These are phyloP conservation scores for Thecocarcelia acutangulata DNA, from an alignment of 2,888 invertebrate genomes.

Conservation along the genomic window DNA sequence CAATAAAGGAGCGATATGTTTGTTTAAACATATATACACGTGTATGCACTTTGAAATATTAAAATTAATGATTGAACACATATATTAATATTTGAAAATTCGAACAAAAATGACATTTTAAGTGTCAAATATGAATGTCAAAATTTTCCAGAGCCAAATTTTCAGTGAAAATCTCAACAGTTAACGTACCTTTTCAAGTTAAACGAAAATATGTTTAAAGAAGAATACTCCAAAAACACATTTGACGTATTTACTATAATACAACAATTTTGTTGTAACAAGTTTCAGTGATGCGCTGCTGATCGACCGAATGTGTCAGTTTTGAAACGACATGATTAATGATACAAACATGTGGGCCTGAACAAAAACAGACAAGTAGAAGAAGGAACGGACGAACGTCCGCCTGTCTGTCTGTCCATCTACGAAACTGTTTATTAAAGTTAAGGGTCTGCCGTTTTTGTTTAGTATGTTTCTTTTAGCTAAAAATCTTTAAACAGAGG, in stretches of 20 bases:
- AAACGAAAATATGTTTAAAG: not conserved
- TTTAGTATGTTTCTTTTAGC: conserved; percentile 34
- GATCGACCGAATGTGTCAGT: conserved; percentile 79
- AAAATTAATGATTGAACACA: too few relatives aligned
- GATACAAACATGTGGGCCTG: conserved; percentile 80
- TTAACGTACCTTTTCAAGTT: conserved; percentile 5
- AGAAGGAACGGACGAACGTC: conserved; percentile 20
- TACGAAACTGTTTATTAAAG: conserved; percentile 61
- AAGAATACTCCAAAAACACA: conserved; percentile 30
- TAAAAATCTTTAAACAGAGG: conserved; percentile 42
- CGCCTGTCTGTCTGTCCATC: conserved; percentile 28
- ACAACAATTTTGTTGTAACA: conserved; percentile 72
- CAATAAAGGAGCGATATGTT: too few relatives aligned
- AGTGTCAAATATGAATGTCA: too few relatives aligned
- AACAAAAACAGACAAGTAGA: conserved; percentile 62
- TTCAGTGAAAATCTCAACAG: not conserved
- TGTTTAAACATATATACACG: too few relatives aligned
- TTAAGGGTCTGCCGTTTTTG: conserved; percentile 51
- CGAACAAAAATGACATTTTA: too few relatives aligned
- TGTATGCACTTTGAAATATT: too few relatives aligned
- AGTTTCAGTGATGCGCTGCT: conserved; percentile 75
- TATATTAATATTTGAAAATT: too few relatives aligned
- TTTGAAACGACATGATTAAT: conserved; percentile 80
- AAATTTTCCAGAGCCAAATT: too few relatives aligned
- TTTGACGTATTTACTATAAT: conserved; percentile 49